phyloP scores from a whole-genome alignment of 2,113 vertebrate species.

The Psammodynastes pulverulentus region DNA sequence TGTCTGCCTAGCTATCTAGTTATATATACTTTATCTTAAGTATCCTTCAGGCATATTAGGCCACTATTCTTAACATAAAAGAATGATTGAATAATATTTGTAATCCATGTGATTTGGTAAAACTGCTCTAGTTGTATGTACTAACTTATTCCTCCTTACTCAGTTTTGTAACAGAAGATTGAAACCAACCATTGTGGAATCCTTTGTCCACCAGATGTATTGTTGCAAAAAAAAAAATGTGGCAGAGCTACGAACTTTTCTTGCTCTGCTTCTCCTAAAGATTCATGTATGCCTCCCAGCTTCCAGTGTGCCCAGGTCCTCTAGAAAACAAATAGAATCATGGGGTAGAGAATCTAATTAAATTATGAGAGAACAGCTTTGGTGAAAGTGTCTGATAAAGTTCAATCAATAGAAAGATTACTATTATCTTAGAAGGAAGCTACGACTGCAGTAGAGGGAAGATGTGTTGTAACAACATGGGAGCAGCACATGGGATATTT shows the following conservation, averaged over 20 bases:
- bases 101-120: not conserved
- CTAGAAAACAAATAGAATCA: not conserved
- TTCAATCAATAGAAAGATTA: not conserved
- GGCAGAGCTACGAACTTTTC: not conserved
- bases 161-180: not conserved
- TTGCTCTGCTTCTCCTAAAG: not conserved
- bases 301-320: not conserved
- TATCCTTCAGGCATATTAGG: not conserved
- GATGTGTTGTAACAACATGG: not conserved
- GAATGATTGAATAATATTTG: not conserved
- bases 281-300: not conserved
- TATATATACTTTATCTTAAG: not conserved
- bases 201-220: not conserved
- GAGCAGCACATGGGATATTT: not conserved
- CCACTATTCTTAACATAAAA: not conserved
- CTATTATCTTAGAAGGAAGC: not conserved
- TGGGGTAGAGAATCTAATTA: not conserved
- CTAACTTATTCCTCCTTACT: not conserved
- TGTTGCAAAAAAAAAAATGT: not conserved
- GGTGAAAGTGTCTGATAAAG: not conserved
- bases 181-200: not conserved
- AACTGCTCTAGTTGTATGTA: not conserved
- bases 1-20: not conserved
- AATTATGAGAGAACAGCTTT: not conserved
- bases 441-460: not conserved